These are phyloP conservation scores for Platichthys flesus DNA, from an alignment of 2,113 vertebrate species.

Conservation along the genomic window DNA sequence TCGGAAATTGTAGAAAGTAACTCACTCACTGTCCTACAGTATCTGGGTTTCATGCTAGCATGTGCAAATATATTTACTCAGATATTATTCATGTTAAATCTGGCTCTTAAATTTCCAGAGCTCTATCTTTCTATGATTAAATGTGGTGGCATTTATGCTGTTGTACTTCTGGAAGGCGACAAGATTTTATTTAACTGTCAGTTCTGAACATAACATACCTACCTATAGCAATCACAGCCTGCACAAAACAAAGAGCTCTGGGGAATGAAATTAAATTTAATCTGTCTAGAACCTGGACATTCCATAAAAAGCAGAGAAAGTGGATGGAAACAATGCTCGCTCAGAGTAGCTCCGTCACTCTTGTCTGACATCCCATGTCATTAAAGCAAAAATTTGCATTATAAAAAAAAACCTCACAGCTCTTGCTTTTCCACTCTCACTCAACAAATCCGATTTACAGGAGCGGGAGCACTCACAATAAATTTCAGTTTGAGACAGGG, in stretches of 20 bases:
- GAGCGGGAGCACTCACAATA: constrained; percentile 15
- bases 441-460: constrained; percentile 28
- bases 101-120: background rate
- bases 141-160: background rate
- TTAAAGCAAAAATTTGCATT: constrained; percentile 35
- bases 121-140: background rate
- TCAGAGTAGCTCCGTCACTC: constrained; percentile 8
- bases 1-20: background rate
- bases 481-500: constrained; percentile 25
- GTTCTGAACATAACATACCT: background rate
- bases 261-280: constrained; percentile 41
- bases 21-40: background rate
- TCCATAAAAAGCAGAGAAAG: constrained; percentile 44
- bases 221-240: no score
- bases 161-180: background rate
- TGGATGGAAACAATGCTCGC: constrained; percentile 21
- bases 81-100: background rate
- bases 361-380: constrained; percentile 22
- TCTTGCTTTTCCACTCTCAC: background rate
- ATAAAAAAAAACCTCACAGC: constrained; percentile 14
- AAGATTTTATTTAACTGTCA: background rate
- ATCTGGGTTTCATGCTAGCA: background rate
- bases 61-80: constrained; percentile 6
- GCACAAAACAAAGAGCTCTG: background rate
- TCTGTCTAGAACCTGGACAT: constrained; percentile 43